Percentiles rank a stretch among this genome's conserved stretches.
phyloP scores from a whole-genome alignment of 1,140 invertebrate species.

The Lordiphosa stackelbergi region DNA sequence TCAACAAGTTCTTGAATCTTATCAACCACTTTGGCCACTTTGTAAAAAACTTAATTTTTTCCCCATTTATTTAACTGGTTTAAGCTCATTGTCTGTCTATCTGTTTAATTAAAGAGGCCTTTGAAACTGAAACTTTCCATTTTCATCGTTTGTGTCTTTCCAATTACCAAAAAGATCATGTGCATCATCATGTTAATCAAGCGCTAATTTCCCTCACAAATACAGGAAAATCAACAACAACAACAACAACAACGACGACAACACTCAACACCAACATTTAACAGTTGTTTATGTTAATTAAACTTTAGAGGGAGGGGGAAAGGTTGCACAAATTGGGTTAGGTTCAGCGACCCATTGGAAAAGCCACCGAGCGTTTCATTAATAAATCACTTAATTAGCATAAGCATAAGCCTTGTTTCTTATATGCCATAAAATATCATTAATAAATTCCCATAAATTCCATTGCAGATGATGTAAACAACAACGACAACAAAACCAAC shows the following conservation, averaged over 20 bases:
- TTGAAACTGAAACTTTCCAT: slow-evolving; percentile 48
- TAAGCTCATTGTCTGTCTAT: not conserved
- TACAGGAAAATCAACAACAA: slow-evolving; percentile 26
- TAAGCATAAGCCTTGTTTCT: slow-evolving; percentile 26
- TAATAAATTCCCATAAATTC: slow-evolving; percentile 43
- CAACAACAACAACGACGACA: not conserved
- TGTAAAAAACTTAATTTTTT: too few relatives aligned
- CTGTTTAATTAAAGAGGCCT: slow-evolving; percentile 31
- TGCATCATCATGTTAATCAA: slow-evolving; percentile 44
- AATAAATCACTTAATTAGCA: slow-evolving; percentile 49
- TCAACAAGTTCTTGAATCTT: too few relatives aligned
- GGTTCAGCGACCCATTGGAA: slow-evolving; percentile 52
- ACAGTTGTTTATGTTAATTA: slow-evolving; percentile 69
- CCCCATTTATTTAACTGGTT: too few relatives aligned
- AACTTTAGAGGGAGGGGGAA: slow-evolving; percentile 6
- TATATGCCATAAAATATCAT: slow-evolving; percentile 26
- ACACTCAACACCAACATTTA: slow-evolving; percentile 27
- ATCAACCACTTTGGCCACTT: too few relatives aligned
- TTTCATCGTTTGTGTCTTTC: slow-evolving; percentile 21
- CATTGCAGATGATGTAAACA: slow-evolving; percentile 65
- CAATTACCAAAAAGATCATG: slow-evolving; percentile 51
- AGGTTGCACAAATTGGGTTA: slow-evolving; percentile 49
- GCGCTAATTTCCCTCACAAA: slow-evolving; percentile 55
- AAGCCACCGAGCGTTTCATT: not conserved
- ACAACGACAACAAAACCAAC: slow-evolving; percentile 31